These are phyloP conservation scores for Fregetta grallaria DNA, from an alignment of 2,113 vertebrate genomes.

Conservation along the genomic window DNA sequence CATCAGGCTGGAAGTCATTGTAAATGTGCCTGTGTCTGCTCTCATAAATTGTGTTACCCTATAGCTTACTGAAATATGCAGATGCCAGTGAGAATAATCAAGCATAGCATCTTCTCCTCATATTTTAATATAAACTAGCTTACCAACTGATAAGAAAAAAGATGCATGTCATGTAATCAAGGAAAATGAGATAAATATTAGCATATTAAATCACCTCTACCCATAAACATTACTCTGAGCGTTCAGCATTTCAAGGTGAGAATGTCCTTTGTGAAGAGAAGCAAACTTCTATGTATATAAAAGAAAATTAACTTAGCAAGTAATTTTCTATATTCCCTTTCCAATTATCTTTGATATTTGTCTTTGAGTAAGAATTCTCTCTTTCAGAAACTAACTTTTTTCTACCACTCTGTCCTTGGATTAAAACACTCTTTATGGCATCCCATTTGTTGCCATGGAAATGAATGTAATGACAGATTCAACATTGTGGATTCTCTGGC, in stretches of 20 bases:
- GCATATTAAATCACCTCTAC: slow-evolving; percentile 46
- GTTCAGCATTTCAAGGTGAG: slow-evolving; percentile 29
- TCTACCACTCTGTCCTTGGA: slow-evolving; percentile 6
- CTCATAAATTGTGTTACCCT: not conserved
- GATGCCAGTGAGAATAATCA: slow-evolving; percentile 62
- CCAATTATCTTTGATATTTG: slow-evolving; percentile 21
- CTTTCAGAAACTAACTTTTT: not conserved
- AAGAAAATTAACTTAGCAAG: not conserved
- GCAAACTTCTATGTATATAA: not conserved
- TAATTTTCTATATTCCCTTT: not conserved
- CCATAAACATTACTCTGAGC: not conserved
- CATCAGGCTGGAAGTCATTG: not conserved
- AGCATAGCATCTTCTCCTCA: slow-evolving; percentile 31
- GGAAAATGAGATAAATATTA: slow-evolving; percentile 63
- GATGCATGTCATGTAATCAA: slow-evolving; percentile 56
- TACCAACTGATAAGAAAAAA: slow-evolving; percentile 62
- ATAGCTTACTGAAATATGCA: slow-evolving; percentile 44
- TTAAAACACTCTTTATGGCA: slow-evolving; percentile 15
- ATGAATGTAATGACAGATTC: not conserved
- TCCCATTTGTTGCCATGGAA: slow-evolving; percentile 44
- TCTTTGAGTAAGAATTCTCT: slow-evolving; percentile 2
- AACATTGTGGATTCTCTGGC: not conserved
- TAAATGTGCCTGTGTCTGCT: not conserved
- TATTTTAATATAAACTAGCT: slow-evolving; percentile 62
- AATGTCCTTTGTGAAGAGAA: slow-evolving; percentile 5